Evolutionary conservation across 2,797 vertebrate genomes (phyloP).

Genomic region (Bufotes viridis): DNA sequence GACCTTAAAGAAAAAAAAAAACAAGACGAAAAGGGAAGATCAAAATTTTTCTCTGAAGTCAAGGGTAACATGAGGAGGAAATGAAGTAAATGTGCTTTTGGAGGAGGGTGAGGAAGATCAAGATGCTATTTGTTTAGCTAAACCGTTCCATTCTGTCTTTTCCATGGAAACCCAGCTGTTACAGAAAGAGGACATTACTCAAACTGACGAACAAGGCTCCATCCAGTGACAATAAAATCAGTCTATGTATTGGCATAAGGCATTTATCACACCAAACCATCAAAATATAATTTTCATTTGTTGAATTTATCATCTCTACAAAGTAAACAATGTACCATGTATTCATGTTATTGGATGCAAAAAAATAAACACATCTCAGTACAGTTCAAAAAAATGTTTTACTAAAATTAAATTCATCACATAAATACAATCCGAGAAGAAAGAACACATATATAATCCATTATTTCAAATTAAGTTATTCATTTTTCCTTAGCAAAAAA

Average conservation of each 20-base stretch:
- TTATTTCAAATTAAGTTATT: too few relatives aligned
- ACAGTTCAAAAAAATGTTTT: background rate
- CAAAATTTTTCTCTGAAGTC: background rate
- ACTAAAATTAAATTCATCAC: too few relatives aligned
- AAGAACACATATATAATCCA: too few relatives aligned
- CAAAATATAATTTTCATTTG: constrained; percentile 11
- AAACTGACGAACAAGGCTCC: constrained; percentile 49
- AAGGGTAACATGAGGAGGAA: constrained; percentile 14
- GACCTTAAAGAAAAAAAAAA: background rate
- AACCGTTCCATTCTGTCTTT: constrained; percentile 47
- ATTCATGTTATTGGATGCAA: background rate
- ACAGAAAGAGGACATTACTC: constrained; percentile 46
- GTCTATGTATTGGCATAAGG: background rate
- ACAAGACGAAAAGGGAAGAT: background rate
- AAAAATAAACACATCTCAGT: background rate
- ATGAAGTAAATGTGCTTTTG: constrained; percentile 20
- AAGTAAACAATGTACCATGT: background rate
- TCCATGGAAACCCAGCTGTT: constrained; percentile 53
- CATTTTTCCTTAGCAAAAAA: too few relatives aligned
- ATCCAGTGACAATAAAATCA: constrained; percentile 45
- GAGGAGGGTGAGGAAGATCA: constrained; percentile 39
- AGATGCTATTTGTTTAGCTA: constrained; percentile 58
- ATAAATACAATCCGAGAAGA: too few relatives aligned
- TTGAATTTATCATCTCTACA: background rate
- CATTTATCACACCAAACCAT: constrained; percentile 10